Base-by-base conservation (phyloP, 2,797 vertebrate species). In the Bufotes viridis region DNA sequence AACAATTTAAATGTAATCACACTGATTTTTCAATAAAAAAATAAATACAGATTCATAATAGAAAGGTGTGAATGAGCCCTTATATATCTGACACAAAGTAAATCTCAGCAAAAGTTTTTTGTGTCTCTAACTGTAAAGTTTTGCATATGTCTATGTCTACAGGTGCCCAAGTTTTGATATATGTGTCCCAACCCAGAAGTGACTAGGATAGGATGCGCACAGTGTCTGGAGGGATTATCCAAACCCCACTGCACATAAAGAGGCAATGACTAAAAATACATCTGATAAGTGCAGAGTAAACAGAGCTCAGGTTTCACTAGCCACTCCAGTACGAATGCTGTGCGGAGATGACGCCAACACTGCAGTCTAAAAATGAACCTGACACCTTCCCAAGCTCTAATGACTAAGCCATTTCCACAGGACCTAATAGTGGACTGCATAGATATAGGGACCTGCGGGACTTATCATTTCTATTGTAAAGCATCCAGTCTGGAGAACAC, bases 181-280 rank as follows among this genome's bases (percentile, higher is more conserved):
- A 1, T 53, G n/a, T n/a, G 22, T 12, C 10, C 20, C 42, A 22
- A 29, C 26, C 17, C 69, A 34, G 65, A 72, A 22, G n/a, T 51
- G 42, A 51, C 42, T 53, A 51, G 42, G 49, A 78, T 78, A 78
- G 49, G 55, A 53, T 6, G 79, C 60, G n/a, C 34, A 51, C 42
- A 65, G 80, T 67, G 34, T 81, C 49, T n/a, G 18, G 29, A 81
- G 24, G 60, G 8, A 81, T 81, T 29, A 65, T 67, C 22, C 61
- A 81, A 63, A 63, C n/a, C 18, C 13, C 79, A 67, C 8, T 49
- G 34, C 3, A 12, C 42, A 67, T 65, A 65, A 81, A 81, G 29
- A 81, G 60, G 17, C 80, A 81, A 81, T 51, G 80, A n/a, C 80
- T 81, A 81, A 65, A 81, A 65, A 81, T 81, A 81, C 7, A 53